Evolutionary conservation across 2,888 invertebrate genomes (phyloP), one percentile per base, ranked within the genome.

Genomic region (Drosophila prostipennis): DNA sequence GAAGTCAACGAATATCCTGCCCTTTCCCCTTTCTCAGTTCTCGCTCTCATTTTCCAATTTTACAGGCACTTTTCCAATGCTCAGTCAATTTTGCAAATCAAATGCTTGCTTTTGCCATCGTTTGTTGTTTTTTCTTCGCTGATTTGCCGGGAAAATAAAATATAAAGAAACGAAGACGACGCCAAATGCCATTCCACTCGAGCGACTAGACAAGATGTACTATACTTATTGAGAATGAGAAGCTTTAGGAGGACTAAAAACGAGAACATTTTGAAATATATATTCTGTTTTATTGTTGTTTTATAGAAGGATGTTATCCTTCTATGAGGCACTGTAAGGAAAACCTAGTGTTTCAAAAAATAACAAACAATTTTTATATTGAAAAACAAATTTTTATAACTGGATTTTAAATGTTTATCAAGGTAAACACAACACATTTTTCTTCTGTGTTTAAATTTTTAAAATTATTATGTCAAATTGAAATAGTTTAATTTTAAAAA

Each of bases 61-160:
- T 77, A 77, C 86, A 86, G 82, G 76, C 86, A 82, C 82, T 82
- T 82, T 82, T 74, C 79, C 77, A 76, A 83, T 82, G 82, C 72
- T 82, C 82, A 86, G 86, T 86, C 86, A 86, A 83, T 83, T 83
- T 76, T 72, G 74, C 80, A 86, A 83, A 86, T 83, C 86, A 86
- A 83, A 83, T 79, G 77, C 58, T 29, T 73, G 29, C 29, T 7
- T 29, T 7, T 29, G 61, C 42, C 40, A 16, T 43, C 57, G 19
- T 43, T 61, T 63, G 45, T 59, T 75, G 54, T 51, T 76, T 13
- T 60, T 59, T 23, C 53, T 61, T 57, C 78, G 71, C 74, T 72
- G 74, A 72, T 64, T 67, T 64, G 82, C 57, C 76, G 81, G 78
- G 74, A 79, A 60, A 64, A 76, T 65, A 19, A 14, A 36, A 14